Percentiles rank a stretch among this genome's conserved stretches.
Conservation (phyloP, 1,140 invertebrate genomes). For the Papilio glaucus region DNA sequence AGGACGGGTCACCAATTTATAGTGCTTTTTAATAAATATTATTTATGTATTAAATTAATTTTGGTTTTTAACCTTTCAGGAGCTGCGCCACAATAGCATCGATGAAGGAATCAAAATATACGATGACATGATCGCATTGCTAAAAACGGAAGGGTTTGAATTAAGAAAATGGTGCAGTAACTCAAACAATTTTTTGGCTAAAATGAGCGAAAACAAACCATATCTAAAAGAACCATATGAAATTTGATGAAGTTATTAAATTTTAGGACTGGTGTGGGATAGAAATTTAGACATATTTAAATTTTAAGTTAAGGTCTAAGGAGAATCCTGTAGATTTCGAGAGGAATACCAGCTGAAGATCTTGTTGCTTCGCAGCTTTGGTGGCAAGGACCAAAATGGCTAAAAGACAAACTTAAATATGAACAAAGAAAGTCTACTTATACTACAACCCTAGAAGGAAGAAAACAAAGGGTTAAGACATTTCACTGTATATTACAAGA, state of each 20-base stretch:
- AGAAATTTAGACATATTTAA: conserved; percentile 47
- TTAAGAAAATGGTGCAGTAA: conserved; percentile 69
- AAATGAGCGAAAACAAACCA: conserved; percentile 35
- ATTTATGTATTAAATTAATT: no score
- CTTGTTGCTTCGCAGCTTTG: conserved; percentile 16
- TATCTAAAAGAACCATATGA: conserved; percentile 36
- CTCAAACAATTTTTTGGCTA: conserved; percentile 47
- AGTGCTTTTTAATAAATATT: no score
- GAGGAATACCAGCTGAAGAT: conserved; percentile 51
- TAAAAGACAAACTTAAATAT: conserved; percentile 35
- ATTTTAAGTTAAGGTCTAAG: conserved; percentile 46
- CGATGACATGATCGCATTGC: neutral
- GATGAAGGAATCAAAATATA: neutral
- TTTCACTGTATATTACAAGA: conserved; percentile 37
- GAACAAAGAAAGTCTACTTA: conserved; percentile 24
- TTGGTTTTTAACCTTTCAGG: no score
- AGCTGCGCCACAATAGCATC: no score
- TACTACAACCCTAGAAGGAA: conserved; percentile 35
- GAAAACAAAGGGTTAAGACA: conserved; percentile 41
- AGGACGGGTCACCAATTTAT: no score
- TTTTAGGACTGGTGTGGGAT: conserved; percentile 51
- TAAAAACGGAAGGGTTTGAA: conserved; percentile 56
- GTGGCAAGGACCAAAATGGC: conserved; percentile 40
- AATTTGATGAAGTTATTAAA: conserved; percentile 47
- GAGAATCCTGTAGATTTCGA: conserved; percentile 41